Evolutionary conservation across 2,113 vertebrate species (phyloP).

Genomic region (Zosterops japonicus): DNA sequence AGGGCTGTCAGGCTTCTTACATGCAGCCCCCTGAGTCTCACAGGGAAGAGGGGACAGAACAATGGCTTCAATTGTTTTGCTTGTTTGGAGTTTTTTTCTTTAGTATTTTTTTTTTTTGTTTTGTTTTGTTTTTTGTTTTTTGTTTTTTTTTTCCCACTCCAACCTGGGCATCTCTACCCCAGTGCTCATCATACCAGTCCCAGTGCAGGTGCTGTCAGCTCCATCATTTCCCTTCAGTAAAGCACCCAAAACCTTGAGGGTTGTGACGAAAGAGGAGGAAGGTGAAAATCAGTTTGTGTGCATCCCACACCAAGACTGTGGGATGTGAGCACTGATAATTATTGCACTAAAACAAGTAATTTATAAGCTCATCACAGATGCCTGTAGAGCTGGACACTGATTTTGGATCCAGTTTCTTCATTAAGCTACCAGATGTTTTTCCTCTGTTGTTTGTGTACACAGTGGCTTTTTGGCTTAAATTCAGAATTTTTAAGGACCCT

Average conservation of each 20-base stretch:
- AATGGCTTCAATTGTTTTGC: not conserved
- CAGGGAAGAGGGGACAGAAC: not conserved
- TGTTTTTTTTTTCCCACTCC: accelerated
- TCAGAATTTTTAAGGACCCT: not conserved
- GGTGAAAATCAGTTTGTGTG: not conserved
- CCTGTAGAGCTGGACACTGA: not conserved
- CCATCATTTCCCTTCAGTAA: not conserved
- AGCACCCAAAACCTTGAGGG: not conserved
- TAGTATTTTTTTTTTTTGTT: no score
- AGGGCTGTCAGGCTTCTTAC: not conserved
- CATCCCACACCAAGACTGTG: not conserved
- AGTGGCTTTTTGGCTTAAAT: not conserved
- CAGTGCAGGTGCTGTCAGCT: not conserved
- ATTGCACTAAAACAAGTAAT: not conserved
- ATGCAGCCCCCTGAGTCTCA: not conserved
- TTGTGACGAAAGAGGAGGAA: not conserved
- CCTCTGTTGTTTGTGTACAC: not conserved
- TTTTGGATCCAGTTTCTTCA: not conserved
- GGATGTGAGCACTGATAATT: not conserved
- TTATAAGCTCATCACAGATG: not conserved
- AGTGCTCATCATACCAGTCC: not conserved
- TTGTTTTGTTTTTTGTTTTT: not conserved
- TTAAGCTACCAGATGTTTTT: not conserved
- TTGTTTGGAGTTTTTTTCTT: not conserved
- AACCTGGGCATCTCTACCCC: not conserved